Evolutionary conservation across 2,797 vertebrate species (phyloP), one percentile per base, ranked within the genome.

Genomic region (Benthosema pterotum): DNA sequence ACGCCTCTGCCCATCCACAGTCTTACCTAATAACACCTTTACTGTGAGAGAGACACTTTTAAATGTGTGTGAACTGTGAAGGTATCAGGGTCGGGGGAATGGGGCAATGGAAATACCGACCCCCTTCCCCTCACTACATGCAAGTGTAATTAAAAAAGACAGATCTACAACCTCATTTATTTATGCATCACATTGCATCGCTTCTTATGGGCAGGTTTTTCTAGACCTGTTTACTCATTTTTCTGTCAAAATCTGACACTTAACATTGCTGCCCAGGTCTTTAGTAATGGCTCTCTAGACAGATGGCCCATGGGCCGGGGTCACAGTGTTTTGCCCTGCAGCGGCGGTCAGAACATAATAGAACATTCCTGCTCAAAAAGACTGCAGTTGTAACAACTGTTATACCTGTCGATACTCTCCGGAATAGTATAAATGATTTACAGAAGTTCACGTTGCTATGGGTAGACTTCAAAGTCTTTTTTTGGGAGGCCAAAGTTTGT

Each of bases 401-500:
- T 38, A 38, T 38, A 56, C 58, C 77, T 71, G 78, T 78, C 79
- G 54, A 42, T 65, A 78, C 80, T 71, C 48, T 11, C 62, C 77
- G 80, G 78, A 63, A 19, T 38, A 0, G 1, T 18, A 8, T 49
- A n/a, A 43, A 54, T 79, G 69, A 85, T 89, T 89, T 82, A 80
- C 53, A 63, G 52, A 59, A 28, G 46, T 13, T 22, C 42, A 42
- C 45, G 0, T 32, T 52, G 42, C 63, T 63, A 43, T 22, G n/a
- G 11, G 73, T 38, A 45, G 5, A 77, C 80, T 85, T 86, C 73
- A 86, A 86, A 87, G 81, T 47, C 5, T 32, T 2, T 38, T 11
- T 16, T 49, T 11, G 17, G 14, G 56, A 68, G 42, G 18, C 59
- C 50, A 12, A 14, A 12, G 49, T 69, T 56, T 69, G 38, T 65